Evolutionary conservation across 2,113 vertebrate species (phyloP).

Genomic region (Cephalopterus ornatus): DNA sequence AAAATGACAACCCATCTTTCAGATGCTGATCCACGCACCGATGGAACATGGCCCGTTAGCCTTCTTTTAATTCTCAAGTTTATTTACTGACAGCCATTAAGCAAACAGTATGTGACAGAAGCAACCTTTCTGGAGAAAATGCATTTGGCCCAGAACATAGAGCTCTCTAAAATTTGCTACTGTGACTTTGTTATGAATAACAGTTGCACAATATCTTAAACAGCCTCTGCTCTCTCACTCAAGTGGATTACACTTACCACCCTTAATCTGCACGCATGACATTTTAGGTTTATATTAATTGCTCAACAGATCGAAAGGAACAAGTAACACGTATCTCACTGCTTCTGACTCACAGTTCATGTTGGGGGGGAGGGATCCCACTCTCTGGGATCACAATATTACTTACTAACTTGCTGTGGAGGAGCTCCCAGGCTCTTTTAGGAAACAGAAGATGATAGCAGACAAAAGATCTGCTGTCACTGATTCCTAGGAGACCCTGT

Average conservation of each 20-base stretch:
- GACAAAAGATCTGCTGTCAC: neutral
- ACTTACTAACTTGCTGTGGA: neutral
- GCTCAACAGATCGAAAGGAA: neutral
- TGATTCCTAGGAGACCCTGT: neutral
- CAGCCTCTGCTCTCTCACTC: neutral
- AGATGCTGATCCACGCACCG: neutral
- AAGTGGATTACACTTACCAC: neutral
- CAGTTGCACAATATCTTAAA: neutral
- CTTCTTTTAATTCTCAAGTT: neutral
- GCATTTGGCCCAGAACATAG: neutral
- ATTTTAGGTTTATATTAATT: neutral
- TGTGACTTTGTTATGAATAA: neutral
- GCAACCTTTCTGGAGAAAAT: neutral
- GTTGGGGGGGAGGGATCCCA: too few relatives aligned
- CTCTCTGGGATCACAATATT: neutral
- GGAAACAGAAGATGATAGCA: neutral
- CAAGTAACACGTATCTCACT: neutral
- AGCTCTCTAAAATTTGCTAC: neutral
- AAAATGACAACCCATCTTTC: neutral
- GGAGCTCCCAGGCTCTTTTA: neutral
- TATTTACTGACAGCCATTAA: neutral
- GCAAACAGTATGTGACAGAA: neutral
- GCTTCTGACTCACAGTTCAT: neutral
- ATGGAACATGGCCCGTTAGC: neutral
- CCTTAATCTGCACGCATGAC: neutral